Conservation (phyloP, 2,113 vertebrate species). For the Myiagra hebetior region DNA sequence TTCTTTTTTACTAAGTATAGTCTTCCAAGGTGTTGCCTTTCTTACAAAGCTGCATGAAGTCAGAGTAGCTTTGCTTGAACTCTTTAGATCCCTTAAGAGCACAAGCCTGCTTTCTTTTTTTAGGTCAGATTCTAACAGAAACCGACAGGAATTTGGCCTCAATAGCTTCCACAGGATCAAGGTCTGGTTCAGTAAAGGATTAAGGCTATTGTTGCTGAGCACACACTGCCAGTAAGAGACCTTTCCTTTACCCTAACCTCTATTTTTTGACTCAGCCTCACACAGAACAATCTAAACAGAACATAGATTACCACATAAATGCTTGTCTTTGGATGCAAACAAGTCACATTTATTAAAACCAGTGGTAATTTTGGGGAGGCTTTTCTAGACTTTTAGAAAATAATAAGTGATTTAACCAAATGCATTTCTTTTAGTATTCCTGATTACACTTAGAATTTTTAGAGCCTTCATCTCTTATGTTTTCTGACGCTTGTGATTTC, state of each 20-base stretch:
- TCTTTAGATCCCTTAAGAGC: not conserved
- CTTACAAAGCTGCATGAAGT: not conserved
- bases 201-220: not conserved
- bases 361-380: not conserved
- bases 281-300: not conserved
- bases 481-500: not conserved
- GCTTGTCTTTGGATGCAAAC: not conserved
- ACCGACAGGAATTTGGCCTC: not conserved
- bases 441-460: not conserved
- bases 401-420: not conserved
- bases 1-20: not conserved
- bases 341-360: not conserved
- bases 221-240: not conserved
- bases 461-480: not conserved
- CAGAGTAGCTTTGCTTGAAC: not conserved
- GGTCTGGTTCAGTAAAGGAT: not conserved
- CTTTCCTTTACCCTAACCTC: not conserved
- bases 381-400: not conserved
- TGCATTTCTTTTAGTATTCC: not conserved
- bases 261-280: not conserved
- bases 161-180: not conserved
- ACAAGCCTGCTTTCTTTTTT: not conserved
- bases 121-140: not conserved
- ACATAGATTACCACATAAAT: rapidly evolving
- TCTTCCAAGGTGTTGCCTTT: not conserved